Evolutionary conservation across 2,888 invertebrate genomes (phyloP).

Genomic region (Lamellibrachia satsuma): DNA sequence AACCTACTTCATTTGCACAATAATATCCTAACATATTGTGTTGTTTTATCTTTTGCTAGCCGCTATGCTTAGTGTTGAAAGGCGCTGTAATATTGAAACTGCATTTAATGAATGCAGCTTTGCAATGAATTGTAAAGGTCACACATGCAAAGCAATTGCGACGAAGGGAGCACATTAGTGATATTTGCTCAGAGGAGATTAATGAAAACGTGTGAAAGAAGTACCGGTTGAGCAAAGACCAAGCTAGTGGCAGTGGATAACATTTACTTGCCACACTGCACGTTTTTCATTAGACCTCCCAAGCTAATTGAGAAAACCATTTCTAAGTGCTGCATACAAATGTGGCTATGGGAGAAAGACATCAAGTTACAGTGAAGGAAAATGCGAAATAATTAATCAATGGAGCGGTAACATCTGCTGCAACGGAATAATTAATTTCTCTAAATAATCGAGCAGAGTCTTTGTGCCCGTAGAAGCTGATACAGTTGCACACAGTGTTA

Average conservation of each 20-base stretch:
- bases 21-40: background rate
- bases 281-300: constrained; percentile 17
- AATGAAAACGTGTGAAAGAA: constrained; percentile 13
- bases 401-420: constrained; percentile 17
- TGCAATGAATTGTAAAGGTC: constrained; percentile 3
- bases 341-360: background rate
- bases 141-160: background rate
- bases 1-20: background rate
- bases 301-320: constrained; percentile 17
- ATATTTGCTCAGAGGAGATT: constrained; percentile 17
- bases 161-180: constrained; percentile 12
- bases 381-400: constrained; percentile 17
- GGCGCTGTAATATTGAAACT: constrained; percentile 5
- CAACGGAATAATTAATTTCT: constrained; percentile 17
- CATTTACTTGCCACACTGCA: constrained; percentile 12
- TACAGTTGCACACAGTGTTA: constrained; percentile 12
- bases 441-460: background rate
- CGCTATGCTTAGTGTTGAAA: background rate
- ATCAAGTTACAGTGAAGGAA: constrained; percentile 11
- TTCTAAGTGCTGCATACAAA: constrained; percentile 17
- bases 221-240: background rate
- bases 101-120: constrained; percentile 10
- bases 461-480: constrained; percentile 12
- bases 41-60: constrained; percentile 5
- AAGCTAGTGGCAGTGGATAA: background rate